Base-by-base conservation (phyloP, 2,113 vertebrate genomes). In the Leucoraja erinaceus region DNA sequence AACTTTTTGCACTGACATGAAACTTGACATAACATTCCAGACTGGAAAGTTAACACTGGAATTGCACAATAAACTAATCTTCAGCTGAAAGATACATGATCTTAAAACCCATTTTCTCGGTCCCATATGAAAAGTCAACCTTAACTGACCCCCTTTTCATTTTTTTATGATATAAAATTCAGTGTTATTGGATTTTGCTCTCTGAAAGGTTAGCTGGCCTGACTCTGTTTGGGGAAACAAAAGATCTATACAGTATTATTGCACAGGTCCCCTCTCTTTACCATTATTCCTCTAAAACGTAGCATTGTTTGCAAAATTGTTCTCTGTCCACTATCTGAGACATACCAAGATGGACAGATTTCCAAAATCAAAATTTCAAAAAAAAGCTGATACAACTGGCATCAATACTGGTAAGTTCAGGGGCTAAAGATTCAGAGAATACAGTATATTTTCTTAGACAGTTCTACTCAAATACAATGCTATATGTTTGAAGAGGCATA, bases 401-500 rank as follows among this genome's bases (percentile, higher is more conserved):
- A 63, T 88, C 83, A 88, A 88, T 88, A 63, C 83, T 88, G 83
- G 83, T 88, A 31, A 31, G 61, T 88, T 61, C 61, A 88, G 59
- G 59, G 59, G 28, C 83, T 88, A 88, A 88, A 86, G 63, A 88
- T 88, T 88, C 59, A 88, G 61, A 66, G 59, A 66, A 63, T 88
- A 61, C 81, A 86, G 59, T 86, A 61, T 86, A 86, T n/a, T 63
- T 72, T 88, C 59, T 88, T 66, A 63, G 59, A 88, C 59, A 88
- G 63, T 88, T 59, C 59, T 63, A 88, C 59, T 88, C 59, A 88
- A 88, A 88, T 88, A 88, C 83, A 88, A 88, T 88, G 83, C 83
- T 88, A 66, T 16, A 88, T 88, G 83, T 88, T 88, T 31, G n/a
- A 88, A 88, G 83, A 88, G 83, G 83, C 59, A 88, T 66, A 63